A percentile compares a stretch with the other conserved stretches of the same genome.
Evolutionary conservation across 2,797 vertebrate species (phyloP).

Genomic region (Platyrinchus mystaceus): DNA sequence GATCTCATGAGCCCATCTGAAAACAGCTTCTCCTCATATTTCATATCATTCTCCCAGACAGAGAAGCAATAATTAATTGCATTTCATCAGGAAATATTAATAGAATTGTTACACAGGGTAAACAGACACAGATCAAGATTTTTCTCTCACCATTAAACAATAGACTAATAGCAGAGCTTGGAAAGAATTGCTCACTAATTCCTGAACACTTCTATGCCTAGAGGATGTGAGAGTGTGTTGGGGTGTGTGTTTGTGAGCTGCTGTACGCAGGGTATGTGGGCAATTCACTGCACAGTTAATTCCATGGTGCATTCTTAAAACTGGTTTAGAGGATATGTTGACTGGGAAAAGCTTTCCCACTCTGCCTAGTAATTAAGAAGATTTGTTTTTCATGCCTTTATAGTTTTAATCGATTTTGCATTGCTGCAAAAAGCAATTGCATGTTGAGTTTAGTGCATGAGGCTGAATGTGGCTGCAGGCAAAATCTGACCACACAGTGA

Average conservation of each 20-base stretch:
- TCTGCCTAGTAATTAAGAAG: background rate
- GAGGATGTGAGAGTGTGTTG: background rate
- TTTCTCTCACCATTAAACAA: background rate
- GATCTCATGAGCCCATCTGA: background rate
- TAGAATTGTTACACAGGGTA: background rate
- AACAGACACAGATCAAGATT: background rate
- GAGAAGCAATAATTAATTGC: background rate
- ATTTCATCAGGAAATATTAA: background rate
- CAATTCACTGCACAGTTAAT: background rate
- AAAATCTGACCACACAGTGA: background rate
- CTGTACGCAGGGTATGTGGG: background rate
- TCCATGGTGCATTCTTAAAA: background rate
- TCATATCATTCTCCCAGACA: background rate
- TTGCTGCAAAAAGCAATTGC: background rate
- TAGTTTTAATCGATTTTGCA: background rate
- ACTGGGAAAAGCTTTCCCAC: background rate
- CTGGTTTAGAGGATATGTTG: background rate
- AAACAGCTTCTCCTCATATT: background rate
- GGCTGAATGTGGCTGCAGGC: background rate
- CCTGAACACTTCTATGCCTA: background rate
- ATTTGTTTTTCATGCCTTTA: background rate
- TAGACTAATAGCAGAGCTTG: background rate
- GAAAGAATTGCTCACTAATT: background rate
- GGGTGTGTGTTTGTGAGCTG: background rate
- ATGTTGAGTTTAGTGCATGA: background rate